Percentiles rank a stretch among this genome's conserved stretches.
Evolutionary conservation across 2,113 vertebrate genomes (phyloP).

Genomic region (Indicator maculatus): DNA sequence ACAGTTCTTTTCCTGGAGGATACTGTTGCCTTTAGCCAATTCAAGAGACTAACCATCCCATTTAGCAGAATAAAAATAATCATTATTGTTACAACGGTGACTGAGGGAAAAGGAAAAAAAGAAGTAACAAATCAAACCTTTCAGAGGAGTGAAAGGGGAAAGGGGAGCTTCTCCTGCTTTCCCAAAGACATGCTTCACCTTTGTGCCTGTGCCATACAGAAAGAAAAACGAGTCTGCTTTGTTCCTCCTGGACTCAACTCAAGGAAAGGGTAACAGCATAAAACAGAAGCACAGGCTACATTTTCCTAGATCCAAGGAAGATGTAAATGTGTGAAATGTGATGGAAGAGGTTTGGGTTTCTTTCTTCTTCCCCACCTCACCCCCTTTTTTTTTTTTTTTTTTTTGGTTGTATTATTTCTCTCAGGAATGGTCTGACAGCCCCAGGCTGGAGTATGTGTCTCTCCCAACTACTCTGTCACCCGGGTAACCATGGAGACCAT

Average conservation of each 20-base stretch:
- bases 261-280: conserved; percentile 27
- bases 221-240: conserved; percentile 43
- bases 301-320: conserved; percentile 53
- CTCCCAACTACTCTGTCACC: conserved; percentile 82
- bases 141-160: background rate
- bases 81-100: conserved; percentile 30
- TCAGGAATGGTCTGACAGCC: conserved; percentile 78
- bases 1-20: conserved; percentile 1
- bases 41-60: conserved; percentile 13
- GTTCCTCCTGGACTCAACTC: conserved; percentile 34
- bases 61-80: conserved; percentile 58
- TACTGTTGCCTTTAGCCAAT: conserved; percentile 24
- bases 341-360: conserved; percentile 60
- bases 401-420: conserved; percentile 32
- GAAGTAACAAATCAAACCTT: background rate
- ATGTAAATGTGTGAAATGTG: conserved; percentile 65
- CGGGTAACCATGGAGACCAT: conserved; percentile 88
- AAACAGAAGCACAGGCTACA: background rate
- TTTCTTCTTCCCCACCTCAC: background rate
- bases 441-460: conserved; percentile 79
- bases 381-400: background rate
- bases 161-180: background rate
- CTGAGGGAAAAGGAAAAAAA: rapidly evolving
- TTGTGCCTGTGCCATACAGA: background rate
- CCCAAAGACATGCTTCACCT: conserved; percentile 12